phyloP scores from a whole-genome alignment of 30 jellyfish, hydroid and myxozoan genomes.

The Aurelia sp. region DNA sequence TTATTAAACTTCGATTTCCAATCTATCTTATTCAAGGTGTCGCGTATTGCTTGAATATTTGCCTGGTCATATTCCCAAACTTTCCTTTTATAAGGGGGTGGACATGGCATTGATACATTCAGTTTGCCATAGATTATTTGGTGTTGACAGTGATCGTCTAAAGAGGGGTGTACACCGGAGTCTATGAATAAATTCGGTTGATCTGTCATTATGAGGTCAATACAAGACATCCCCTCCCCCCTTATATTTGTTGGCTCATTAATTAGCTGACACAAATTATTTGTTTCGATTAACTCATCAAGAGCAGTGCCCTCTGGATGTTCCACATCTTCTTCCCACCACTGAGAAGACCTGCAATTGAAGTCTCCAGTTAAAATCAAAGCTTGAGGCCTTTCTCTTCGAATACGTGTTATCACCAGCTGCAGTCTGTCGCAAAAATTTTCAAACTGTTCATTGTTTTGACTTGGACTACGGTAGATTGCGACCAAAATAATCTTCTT shows the following conservation, averaged over 20 bases:
- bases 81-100: slow-evolving; percentile 42
- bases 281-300: slow-evolving; percentile 45
- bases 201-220: slow-evolving; percentile 58
- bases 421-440: background rate
- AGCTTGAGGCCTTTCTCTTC: slow-evolving; percentile 11
- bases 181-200: slow-evolving; percentile 54
- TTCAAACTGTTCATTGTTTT: background rate
- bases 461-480: background rate
- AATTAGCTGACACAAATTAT: slow-evolving; percentile 23
- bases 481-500: background rate
- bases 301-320: slow-evolving; percentile 50
- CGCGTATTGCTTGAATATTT: background rate
- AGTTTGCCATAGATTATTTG: slow-evolving; percentile 53
- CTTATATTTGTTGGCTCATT: slow-evolving; percentile 63
- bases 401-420: background rate
- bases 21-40: too few relatives aligned
- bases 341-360: slow-evolving; percentile 55
- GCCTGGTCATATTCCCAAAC: slow-evolving; percentile 46
- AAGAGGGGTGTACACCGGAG: slow-evolving; percentile 63
- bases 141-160: slow-evolving; percentile 63
- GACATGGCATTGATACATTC: slow-evolving; percentile 7
- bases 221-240: slow-evolving; percentile 45
- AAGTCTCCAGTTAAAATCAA: slow-evolving; percentile 31
- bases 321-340: slow-evolving; percentile 51
- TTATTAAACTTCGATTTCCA: too few relatives aligned